Conservation (phyloP, 2,888 invertebrate species). For the Dryocosmus kuriphilus region DNA sequence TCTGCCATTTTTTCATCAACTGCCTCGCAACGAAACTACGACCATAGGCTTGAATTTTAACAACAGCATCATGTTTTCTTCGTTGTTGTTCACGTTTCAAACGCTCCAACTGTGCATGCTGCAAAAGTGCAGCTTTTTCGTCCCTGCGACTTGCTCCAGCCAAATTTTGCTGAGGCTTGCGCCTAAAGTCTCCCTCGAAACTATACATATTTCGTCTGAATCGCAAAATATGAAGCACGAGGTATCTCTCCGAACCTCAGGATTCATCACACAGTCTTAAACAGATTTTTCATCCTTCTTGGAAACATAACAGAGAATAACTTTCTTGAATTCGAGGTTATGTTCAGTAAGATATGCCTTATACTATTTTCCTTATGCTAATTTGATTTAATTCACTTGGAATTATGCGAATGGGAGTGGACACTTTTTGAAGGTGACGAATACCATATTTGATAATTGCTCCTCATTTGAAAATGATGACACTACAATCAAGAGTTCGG, state of each 20-base stretch:
- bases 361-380: background rate
- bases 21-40: conserved; percentile 87
- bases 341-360: background rate
- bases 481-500: conserved; percentile 15
- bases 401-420: background rate
- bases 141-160: conserved; percentile 90
- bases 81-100: conserved; percentile 91
- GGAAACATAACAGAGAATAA: background rate
- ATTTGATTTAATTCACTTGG: conserved; percentile 6
- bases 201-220: conserved; percentile 79
- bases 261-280: background rate
- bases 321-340: conserved; percentile 16
- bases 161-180: conserved; percentile 92
- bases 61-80: conserved; percentile 85
- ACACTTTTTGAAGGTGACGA: background rate
- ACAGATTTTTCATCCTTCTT: background rate
- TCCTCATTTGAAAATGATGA: conserved; percentile 31
- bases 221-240: conserved; percentile 15
- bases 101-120: conserved; percentile 91
- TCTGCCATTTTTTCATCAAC: conserved; percentile 82
- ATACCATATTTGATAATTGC: background rate
- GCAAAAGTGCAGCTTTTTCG: conserved; percentile 85
- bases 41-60: conserved; percentile 89
- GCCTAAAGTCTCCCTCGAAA: conserved; percentile 94
- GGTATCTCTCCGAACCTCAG: background rate